phyloP scores from a whole-genome alignment of 2,113 vertebrate genomes.

The Hypanus sabinus region DNA sequence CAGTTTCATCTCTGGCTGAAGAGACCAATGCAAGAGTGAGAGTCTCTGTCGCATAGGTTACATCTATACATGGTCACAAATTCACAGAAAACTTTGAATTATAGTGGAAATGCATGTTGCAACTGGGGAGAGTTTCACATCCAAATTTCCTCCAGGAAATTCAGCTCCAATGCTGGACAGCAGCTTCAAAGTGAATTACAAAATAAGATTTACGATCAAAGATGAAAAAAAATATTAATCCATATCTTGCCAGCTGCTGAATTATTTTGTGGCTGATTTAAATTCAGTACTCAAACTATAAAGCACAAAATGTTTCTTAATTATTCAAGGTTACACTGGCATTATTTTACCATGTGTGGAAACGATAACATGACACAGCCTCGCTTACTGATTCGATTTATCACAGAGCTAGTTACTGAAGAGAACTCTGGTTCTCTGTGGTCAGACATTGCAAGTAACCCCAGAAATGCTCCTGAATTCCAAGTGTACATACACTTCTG shows the following conservation, averaged over 20 bases:
- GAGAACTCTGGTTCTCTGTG: background rate
- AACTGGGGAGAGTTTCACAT: background rate
- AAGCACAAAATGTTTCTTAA: background rate
- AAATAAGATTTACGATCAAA: background rate
- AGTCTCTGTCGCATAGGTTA: too few species aligned
- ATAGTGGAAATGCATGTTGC: background rate
- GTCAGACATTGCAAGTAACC: background rate
- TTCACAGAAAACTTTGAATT: background rate
- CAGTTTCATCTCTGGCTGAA: too few species aligned
- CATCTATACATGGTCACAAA: background rate
- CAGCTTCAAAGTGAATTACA: background rate
- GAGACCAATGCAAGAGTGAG: too few species aligned
- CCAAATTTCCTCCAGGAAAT: background rate
- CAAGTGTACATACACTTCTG: background rate
- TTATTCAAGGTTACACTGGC: background rate
- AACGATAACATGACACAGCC: background rate
- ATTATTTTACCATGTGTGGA: background rate
- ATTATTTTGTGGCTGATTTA: background rate
- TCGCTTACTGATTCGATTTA: background rate
- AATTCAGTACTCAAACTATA: background rate
- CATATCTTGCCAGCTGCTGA: background rate
- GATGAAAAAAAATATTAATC: background rate
- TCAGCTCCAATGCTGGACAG: slow-evolving; percentile 1
- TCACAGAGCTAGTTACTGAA: background rate
- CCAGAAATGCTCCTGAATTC: background rate